These are phyloP conservation scores for Brachypterus glaber DNA, from an alignment of 2,888 invertebrate species.

Conservation along the genomic window DNA sequence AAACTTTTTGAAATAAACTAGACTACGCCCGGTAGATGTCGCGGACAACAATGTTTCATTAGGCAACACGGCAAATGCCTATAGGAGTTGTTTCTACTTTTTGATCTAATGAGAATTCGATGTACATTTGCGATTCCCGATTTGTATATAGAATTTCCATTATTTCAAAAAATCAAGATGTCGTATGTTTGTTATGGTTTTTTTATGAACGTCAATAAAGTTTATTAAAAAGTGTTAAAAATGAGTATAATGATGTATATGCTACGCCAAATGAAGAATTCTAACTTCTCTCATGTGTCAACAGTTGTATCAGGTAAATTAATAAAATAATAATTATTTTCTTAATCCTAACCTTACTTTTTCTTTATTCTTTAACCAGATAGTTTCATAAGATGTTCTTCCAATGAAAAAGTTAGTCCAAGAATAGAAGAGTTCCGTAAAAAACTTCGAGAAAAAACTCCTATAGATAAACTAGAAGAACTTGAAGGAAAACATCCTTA, in stretches of 20 bases:
- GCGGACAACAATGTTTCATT: too few relatives aligned
- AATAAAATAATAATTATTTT: background rate
- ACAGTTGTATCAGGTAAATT: conserved; percentile 23
- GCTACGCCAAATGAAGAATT: conserved; percentile 30
- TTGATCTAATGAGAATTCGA: too few relatives aligned
- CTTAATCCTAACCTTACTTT: conserved; percentile 5
- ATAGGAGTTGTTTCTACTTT: too few relatives aligned
- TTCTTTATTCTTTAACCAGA: conserved; percentile 1
- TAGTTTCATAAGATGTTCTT: conserved; percentile 18
- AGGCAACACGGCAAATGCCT: too few relatives aligned
- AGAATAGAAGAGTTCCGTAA: conserved; percentile 62
- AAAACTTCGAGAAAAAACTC: conserved; percentile 57
- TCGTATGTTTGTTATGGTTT: too few relatives aligned
- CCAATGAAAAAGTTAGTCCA: conserved; percentile 39
- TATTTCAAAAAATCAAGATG: too few relatives aligned
- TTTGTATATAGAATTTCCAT: too few relatives aligned
- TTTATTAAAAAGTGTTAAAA: too few relatives aligned
- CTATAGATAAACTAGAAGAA: conserved; percentile 68
- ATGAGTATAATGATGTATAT: conserved; percentile 38
- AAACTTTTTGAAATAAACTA: too few relatives aligned
- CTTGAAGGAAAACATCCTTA: conserved; percentile 59
- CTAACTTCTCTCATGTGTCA: conserved; percentile 25
- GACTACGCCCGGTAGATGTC: too few relatives aligned
- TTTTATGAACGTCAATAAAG: too few relatives aligned
- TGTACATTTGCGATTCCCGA: too few relatives aligned